phyloP scores from a whole-genome alignment of 2,888 invertebrate genomes.

The Andrena camellia region DNA sequence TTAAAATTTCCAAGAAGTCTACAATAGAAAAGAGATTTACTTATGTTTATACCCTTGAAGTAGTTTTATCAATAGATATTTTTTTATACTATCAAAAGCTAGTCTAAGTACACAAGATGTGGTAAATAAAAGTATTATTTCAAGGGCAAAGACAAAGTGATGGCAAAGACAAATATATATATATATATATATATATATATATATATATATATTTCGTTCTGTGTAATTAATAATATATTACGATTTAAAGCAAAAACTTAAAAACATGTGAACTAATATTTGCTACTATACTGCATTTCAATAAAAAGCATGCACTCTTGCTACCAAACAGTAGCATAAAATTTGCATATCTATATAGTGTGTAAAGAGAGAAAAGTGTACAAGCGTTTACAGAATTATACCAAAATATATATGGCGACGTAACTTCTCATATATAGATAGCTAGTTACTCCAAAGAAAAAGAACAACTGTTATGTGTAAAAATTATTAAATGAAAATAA shows the following conservation, averaged over 20 bases:
- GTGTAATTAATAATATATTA: not conserved
- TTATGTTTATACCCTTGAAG: too few relatives aligned
- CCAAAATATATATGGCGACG: not conserved
- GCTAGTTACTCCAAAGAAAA: constrained; percentile 10
- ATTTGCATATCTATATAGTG: not conserved
- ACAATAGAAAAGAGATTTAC: too few relatives aligned
- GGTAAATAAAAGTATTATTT: too few relatives aligned
- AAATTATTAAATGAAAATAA: constrained; percentile 17
- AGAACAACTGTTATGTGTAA: constrained; percentile 1
- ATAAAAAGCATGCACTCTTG: not conserved
- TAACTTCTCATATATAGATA: not conserved
- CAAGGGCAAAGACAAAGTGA: too few relatives aligned
- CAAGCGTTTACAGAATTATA: constrained; percentile 6
- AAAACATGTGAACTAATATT: not conserved
- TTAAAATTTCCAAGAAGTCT: too few relatives aligned
- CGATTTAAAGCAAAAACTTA: constrained; percentile 1
- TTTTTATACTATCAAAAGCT: too few relatives aligned
- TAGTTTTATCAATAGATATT: too few relatives aligned
- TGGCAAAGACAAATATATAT: too few relatives aligned
- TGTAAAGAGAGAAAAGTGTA: not conserved
- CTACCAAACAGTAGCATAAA: not conserved
- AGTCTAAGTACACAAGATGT: too few relatives aligned
- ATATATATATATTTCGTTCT: too few relatives aligned
- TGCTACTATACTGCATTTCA: not conserved
- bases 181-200: too few relatives aligned